Evolutionary conservation across 2,113 vertebrate species (phyloP).

Genomic region (Epinephelus cyanopodus): DNA sequence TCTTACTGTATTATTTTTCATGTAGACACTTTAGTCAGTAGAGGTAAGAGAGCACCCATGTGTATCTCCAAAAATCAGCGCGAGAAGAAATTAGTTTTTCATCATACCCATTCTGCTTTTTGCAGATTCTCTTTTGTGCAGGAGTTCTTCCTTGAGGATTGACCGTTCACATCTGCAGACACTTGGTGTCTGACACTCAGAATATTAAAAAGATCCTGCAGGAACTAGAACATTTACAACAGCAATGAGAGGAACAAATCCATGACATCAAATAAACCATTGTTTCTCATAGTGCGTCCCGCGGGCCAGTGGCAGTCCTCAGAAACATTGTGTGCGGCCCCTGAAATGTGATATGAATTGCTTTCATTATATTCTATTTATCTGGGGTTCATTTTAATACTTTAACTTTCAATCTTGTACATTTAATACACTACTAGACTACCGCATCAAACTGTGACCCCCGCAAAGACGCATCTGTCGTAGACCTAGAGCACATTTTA

Average conservation of each 20-base stretch:
- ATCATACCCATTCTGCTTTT: constrained; percentile 5
- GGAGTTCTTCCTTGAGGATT: background rate
- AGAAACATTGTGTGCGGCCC: no score
- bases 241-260: background rate
- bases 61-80: background rate
- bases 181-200: background rate
- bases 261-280: background rate
- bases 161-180: background rate
- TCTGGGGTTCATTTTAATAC: no score
- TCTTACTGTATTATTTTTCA: background rate
- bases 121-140: background rate
- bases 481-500: no score
- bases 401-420: no score
- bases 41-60: background rate
- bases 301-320: no score
- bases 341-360: no score
- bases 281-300: no score
- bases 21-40: background rate
- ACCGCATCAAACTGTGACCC: no score
- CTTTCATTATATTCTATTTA: no score
- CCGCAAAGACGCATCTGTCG: no score
- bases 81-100: background rate
- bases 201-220: background rate
- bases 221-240: background rate
- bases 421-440: no score